Conservation (phyloP, 2,888 invertebrate species). For the Digitonthophagus gazella region DNA sequence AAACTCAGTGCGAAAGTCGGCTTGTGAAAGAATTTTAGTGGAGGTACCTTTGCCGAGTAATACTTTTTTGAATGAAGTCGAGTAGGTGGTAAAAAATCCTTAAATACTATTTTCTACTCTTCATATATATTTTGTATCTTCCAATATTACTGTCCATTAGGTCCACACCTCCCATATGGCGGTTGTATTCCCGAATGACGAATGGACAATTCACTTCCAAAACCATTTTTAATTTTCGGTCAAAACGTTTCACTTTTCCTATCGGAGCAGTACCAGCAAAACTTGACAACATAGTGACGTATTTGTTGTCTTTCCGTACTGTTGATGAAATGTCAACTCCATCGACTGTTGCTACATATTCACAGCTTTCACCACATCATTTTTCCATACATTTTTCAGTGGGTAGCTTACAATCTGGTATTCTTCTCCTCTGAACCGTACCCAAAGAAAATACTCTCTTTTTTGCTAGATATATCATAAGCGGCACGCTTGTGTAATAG, state of each 20-base stretch:
- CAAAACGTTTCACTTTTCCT: too few relatives aligned
- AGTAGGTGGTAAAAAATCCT: too few relatives aligned
- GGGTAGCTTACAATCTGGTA: too few relatives aligned
- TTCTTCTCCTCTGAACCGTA: constrained; percentile 19
- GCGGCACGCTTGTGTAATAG: too few relatives aligned
- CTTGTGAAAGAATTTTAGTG: not conserved
- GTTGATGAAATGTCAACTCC: constrained; percentile 19
- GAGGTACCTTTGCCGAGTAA: not conserved
- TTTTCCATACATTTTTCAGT: constrained; percentile 39
- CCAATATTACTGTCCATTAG: constrained; percentile 15
- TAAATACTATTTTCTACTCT: constrained; percentile 28
- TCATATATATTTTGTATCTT: constrained; percentile 19
- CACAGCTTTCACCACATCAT: constrained; percentile 39
- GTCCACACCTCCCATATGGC: constrained; percentile 21
- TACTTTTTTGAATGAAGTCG: constrained; percentile 21
- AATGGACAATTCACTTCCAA: constrained; percentile 6
- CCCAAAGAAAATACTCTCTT: constrained; percentile 21
- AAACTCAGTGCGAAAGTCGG: constrained; percentile 5
- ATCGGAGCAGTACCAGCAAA: too few relatives aligned
- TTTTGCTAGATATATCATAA: too few relatives aligned
- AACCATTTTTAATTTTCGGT: too few relatives aligned
- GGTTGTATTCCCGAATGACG: constrained; percentile 6
- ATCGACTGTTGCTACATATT: constrained; percentile 21
- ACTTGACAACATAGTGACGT: constrained; percentile 11
- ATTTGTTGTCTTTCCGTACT: constrained; percentile 11